These are phyloP conservation scores for Xenopus petersii DNA, from an alignment of 2,797 vertebrate genomes.

Conservation along the genomic window DNA sequence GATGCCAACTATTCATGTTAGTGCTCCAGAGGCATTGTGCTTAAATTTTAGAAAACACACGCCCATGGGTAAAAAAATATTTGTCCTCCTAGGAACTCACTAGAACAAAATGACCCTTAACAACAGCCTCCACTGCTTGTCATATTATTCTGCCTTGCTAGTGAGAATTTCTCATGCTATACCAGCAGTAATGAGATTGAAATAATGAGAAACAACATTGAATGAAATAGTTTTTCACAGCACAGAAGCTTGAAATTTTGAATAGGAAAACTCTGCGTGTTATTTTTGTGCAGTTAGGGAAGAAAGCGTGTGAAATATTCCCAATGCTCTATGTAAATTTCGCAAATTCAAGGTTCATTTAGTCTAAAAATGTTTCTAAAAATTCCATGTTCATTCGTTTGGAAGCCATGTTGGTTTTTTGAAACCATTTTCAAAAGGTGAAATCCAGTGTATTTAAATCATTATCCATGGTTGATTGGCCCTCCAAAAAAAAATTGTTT, in stretches of 20 bases:
- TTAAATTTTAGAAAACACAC: slow-evolving; percentile 62
- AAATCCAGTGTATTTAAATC: neutral
- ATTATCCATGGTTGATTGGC: too few relatives aligned
- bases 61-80: slow-evolving; percentile 48
- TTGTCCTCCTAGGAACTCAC: slow-evolving; percentile 3
- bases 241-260: slow-evolving; percentile 25
- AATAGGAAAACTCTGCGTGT: slow-evolving; percentile 3
- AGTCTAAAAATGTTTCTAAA: neutral
- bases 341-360: too few relatives aligned
- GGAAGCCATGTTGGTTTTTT: neutral
- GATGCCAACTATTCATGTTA: slow-evolving; percentile 53
- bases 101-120: slow-evolving; percentile 11
- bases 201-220: slow-evolving; percentile 4
- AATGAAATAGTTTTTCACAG: slow-evolving; percentile 21
- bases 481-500: too few relatives aligned
- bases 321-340: too few relatives aligned
- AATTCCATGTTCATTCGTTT: neutral
- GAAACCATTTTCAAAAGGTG: neutral
- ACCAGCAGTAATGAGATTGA: slow-evolving; percentile 21
- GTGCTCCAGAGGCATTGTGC: slow-evolving; percentile 60
- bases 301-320: neutral
- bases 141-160: slow-evolving; percentile 1
- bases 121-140: slow-evolving; percentile 15
- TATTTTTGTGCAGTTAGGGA: slow-evolving; percentile 28
- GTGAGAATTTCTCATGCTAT: slow-evolving; percentile 2